Evolutionary conservation across 2,888 invertebrate species (phyloP).

Genomic region (Calliscelio sp.): DNA sequence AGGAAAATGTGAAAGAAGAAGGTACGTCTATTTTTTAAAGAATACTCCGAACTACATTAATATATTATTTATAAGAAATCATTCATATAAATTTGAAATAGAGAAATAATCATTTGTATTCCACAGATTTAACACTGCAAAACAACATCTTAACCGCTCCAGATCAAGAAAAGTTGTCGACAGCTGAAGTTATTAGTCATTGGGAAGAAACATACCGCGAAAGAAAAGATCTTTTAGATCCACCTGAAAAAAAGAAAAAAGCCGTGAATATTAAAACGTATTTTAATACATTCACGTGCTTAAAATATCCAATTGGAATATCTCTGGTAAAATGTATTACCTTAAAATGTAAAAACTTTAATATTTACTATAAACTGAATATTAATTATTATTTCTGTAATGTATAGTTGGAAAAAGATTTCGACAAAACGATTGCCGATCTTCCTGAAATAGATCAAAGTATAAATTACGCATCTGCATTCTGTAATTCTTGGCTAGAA

Average conservation of each 20-base stretch:
- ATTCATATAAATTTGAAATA: neutral
- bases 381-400: neutral
- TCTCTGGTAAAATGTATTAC: neutral
- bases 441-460: neutral
- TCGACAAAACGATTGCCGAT: neutral
- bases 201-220: constrained; percentile 1
- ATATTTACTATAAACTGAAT: neutral
- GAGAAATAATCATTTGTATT: neutral
- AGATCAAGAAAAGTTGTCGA: neutral
- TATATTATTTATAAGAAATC: neutral
- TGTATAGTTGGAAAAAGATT: constrained; percentile 27
- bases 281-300: neutral
- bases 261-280: neutral
- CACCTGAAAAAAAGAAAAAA: neutral
- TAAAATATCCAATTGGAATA: constrained; percentile 8
- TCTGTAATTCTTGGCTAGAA: neutral
- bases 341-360: neutral
- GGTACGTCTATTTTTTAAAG: neutral
- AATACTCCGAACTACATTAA: no score
- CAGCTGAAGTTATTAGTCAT: constrained; percentile 1
- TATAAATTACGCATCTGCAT: neutral
- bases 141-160: neutral
- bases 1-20: no score
- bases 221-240: neutral
- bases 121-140: neutral